Base-by-base conservation (phyloP, 2,888 invertebrate genomes). In the Drosophila meridiana region DNA sequence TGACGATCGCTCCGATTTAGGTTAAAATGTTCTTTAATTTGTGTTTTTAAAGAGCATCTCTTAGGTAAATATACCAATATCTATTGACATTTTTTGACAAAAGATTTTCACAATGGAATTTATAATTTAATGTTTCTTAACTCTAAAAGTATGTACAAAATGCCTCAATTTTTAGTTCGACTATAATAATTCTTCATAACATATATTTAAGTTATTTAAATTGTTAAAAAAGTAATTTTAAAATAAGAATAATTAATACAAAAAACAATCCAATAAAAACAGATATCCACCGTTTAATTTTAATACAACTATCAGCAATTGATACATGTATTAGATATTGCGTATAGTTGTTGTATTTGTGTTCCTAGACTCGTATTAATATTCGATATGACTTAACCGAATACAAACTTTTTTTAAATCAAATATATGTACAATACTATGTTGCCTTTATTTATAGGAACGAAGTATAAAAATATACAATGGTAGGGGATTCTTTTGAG, bases 401-500 rank as follows among this genome's bases (percentile, higher is more conserved):
- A 28, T 47, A 47, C 28, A 47, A 47, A 28, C 13, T 13, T 28
- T 6, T 47, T 47, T 28, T 7, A 3, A 14, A 28, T 47, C 5
- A 28, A 13, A 26, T 53, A 38, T 14, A 14, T 9, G n/a, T n/a
- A 32, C 48, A 50, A 32, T n/a, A 50, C 32, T n/a, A 38, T 28
- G 34, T 52, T 26, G 14, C 14, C 14, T 56, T 32, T 30, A 56
- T 42, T 56, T 56, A 7, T 13, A 56, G 42, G 30, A 42, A 20
- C 38, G 56, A 53, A 30, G 40, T 56, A 42, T 42, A 42, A 30
- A 50, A 52, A 52, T 52, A 43, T 67, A 52, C 30, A 45, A 11
- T 32, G 52, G n/a, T 36, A 66, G 4, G 36, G 20, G 4, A 34
- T 20, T 32, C 26, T 13, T 38, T 40, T 32, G 26, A 67, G 45